These are phyloP conservation scores for Myodes glareolus DNA, from an alignment of 2,113 vertebrate genomes.

Conservation along the genomic window DNA sequence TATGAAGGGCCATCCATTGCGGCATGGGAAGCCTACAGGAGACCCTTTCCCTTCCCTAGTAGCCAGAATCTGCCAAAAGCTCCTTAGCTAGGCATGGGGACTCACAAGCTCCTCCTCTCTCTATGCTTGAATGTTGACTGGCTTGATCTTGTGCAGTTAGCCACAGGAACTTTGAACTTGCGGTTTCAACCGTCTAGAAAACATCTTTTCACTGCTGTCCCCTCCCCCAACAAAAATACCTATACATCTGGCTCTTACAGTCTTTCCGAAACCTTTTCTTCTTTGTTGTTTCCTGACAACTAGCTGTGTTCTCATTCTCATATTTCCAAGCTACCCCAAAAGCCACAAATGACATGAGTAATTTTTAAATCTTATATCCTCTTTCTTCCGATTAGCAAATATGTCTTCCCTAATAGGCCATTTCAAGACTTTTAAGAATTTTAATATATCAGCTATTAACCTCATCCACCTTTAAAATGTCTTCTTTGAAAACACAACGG, in stretches of 20 bases:
- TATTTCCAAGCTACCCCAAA: conserved; percentile 24
- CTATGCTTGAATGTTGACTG: too few species aligned
- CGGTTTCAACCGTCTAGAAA: neutral
- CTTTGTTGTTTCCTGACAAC: neutral
- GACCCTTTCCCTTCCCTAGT: neutral
- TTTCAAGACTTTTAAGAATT: neutral
- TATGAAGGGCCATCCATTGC: too few species aligned
- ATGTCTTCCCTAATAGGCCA: neutral
- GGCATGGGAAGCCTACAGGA: neutral
- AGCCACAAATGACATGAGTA: neutral
- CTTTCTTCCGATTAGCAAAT: conserved; percentile 37
- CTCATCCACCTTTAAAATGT: neutral
- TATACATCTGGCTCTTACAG: neutral
- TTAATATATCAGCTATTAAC: conserved; percentile 31
- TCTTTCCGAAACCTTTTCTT: neutral
- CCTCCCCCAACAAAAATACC: too few species aligned
- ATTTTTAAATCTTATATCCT: conserved; percentile 31
- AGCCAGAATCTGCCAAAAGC: neutral
- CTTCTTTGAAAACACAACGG: neutral
- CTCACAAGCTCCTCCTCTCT: neutral
- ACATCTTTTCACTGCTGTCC: neutral
- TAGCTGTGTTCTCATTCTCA: conserved; percentile 15
- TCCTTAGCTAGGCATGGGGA: neutral
- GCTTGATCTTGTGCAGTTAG: neutral
- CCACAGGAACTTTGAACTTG: neutral